These are phyloP conservation scores for Dryas iulia DNA, from an alignment of 1,140 invertebrate species.

Conservation along the genomic window DNA sequence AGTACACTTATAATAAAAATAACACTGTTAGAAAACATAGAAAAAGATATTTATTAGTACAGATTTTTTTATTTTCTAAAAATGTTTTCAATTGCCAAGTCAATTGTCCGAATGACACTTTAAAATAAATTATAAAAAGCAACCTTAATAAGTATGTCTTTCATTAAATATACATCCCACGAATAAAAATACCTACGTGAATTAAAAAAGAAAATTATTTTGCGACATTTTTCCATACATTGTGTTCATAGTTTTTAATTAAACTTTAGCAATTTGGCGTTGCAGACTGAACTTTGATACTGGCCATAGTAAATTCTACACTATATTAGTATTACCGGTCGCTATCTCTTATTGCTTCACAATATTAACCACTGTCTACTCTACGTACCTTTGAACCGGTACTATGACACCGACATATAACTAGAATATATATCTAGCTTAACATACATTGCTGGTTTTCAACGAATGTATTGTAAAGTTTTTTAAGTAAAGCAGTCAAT, in stretches of 20 bases:
- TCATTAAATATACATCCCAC: neutral
- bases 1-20: too few species aligned
- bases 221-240: neutral
- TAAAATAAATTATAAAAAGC: too few species aligned
- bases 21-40: too few species aligned
- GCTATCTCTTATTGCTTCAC: constrained; percentile 44
- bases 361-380: constrained; percentile 44
- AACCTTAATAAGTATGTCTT: too few species aligned
- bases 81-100: too few species aligned
- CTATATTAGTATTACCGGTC: constrained; percentile 48
- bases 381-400: neutral
- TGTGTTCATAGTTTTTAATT: neutral
- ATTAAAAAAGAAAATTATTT: neutral
- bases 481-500: neutral
- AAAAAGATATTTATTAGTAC: too few species aligned
- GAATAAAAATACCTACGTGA: neutral
- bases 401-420: neutral
- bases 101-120: too few species aligned
- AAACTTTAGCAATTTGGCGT: constrained; percentile 9
- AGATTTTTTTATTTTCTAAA: too few species aligned
- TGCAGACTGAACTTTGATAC: constrained; percentile 21
- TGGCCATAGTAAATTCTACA: constrained; percentile 44
- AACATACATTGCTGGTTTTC: constrained; percentile 17
- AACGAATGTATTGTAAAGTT: neutral
- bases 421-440: neutral